Conservation (phyloP, 2,113 vertebrate species). For the Turdus rufiventris region DNA sequence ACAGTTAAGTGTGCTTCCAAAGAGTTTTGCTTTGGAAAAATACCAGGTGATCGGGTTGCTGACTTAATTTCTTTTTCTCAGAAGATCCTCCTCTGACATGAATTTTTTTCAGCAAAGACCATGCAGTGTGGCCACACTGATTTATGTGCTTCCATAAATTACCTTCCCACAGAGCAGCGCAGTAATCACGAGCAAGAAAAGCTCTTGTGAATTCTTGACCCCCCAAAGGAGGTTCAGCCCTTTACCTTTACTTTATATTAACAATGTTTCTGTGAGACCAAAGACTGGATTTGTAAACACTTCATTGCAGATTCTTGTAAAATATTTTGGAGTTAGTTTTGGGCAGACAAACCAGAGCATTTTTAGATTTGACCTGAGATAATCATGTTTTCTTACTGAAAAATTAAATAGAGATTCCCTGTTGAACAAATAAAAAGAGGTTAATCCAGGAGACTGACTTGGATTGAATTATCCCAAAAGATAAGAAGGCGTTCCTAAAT, state of each 20-base stretch:
- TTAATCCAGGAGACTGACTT: background rate
- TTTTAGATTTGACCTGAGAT: background rate
- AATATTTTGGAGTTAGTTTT: background rate
- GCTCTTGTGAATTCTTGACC: background rate
- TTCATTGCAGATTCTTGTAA: background rate
- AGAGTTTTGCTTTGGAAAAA: background rate
- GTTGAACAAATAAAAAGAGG: background rate
- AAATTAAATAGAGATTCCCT: background rate
- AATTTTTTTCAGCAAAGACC: background rate
- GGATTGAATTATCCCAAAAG: background rate
- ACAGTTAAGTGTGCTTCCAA: background rate
- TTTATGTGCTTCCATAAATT: background rate
- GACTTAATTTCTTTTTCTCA: background rate
- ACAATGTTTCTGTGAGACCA: background rate
- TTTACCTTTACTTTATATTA: background rate
- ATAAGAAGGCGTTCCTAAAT: background rate
- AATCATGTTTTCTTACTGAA: background rate
- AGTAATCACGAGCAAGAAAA: accelerated
- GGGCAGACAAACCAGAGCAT: background rate
- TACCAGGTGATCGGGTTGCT: background rate
- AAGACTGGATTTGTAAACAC: background rate
- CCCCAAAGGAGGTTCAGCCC: background rate
- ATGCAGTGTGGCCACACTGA: background rate
- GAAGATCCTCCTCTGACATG: background rate
- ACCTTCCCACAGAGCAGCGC: background rate